Evolutionary conservation across 1,140 invertebrate genomes (phyloP).

Genomic region (Teleopsis dalmanni): DNA sequence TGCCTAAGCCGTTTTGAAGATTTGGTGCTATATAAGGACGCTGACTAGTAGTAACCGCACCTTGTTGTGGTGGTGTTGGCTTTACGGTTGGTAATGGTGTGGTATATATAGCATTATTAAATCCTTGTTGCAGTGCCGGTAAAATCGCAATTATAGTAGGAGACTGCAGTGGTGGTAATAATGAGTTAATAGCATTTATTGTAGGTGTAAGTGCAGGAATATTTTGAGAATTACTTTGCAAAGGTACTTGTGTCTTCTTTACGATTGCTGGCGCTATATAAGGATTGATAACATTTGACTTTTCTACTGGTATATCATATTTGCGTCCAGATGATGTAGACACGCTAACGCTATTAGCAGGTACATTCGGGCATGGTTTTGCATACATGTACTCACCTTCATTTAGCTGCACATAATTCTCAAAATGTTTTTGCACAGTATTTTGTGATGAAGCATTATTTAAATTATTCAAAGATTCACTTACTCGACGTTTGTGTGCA

Average conservation of each 20-base stretch:
- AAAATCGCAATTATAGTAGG: background rate
- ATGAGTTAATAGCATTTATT: constrained; percentile 28
- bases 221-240: background rate
- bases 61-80: constrained; percentile 1
- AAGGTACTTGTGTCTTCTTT: constrained; percentile 17
- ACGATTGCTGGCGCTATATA: constrained; percentile 30
- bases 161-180: constrained; percentile 27
- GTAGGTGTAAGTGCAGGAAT: background rate
- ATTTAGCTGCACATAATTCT: constrained; percentile 32
- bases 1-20: constrained; percentile 29
- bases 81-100: background rate
- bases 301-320: constrained; percentile 30
- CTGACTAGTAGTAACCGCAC: constrained; percentile 28
- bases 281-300: constrained; percentile 21
- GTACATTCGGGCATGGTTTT: constrained; percentile 21
- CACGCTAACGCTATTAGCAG: constrained; percentile 28
- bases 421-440: constrained; percentile 30
- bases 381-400: constrained; percentile 32
- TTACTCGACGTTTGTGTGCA: background rate
- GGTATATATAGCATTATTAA: constrained; percentile 1
- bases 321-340: constrained; percentile 33
- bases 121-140: constrained; percentile 5
- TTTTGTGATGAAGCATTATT: constrained; percentile 39
- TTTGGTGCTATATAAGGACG: constrained; percentile 37
- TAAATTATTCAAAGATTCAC: constrained; percentile 27